These are phyloP conservation scores for Sterrhoptilus dennistouni DNA, from an alignment of 2,113 vertebrate genomes.

Conservation along the genomic window DNA sequence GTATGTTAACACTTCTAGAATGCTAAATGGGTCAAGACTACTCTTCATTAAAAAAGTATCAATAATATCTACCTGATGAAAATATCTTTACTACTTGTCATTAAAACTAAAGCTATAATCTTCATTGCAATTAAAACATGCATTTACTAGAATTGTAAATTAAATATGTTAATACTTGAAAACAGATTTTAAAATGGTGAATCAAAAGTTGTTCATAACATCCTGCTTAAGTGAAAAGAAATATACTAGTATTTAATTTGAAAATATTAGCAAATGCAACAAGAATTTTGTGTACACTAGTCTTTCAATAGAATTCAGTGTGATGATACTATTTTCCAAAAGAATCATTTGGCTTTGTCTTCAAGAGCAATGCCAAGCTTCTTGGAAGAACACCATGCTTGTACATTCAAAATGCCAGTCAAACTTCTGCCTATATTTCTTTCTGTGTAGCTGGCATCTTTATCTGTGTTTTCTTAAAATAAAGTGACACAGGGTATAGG, in stretches of 20 bases:
- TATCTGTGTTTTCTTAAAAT: not conserved
- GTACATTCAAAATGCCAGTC: not conserved
- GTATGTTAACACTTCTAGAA: not conserved
- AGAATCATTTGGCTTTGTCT: not conserved
- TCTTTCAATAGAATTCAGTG: not conserved
- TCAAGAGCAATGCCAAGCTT: not conserved
- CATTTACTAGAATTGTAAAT: not conserved
- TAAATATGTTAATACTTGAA: too few relatives aligned
- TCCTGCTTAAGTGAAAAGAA: not conserved
- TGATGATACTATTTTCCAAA: not conserved
- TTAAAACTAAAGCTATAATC: not conserved
- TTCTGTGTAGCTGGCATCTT: not conserved
- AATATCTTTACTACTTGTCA: not conserved
- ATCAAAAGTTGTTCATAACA: rapidly evolving
- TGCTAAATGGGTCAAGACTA: not conserved
- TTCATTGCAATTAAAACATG: not conserved
- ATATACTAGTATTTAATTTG: not conserved
- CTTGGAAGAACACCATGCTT: not conserved
- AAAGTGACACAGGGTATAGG: not conserved
- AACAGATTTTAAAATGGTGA: not conserved
- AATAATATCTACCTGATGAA: not conserved
- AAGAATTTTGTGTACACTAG: rapidly evolving
- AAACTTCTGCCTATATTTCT: not conserved
- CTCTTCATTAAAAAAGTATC: not conserved
- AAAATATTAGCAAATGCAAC: not conserved